These are phyloP conservation scores for Spilarctia lutea DNA, from an alignment of 2,888 invertebrate species.

Conservation along the genomic window DNA sequence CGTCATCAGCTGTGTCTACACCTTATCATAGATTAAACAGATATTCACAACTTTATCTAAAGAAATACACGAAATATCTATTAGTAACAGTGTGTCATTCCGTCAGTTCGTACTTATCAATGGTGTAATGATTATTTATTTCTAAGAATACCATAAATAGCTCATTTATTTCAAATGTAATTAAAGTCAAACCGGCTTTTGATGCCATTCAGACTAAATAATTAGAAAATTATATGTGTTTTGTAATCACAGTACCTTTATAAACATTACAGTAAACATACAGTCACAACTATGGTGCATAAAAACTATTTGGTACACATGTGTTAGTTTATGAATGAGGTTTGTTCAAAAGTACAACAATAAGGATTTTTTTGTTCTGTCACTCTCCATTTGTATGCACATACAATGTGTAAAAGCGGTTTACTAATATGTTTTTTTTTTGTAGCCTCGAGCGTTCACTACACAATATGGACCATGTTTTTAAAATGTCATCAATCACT, in stretches of 20 bases:
- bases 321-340: conserved; percentile 53
- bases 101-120: conserved; percentile 18
- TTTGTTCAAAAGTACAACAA: conserved; percentile 58
- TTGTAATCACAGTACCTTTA: background rate
- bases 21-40: conserved; percentile 45
- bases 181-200: conserved; percentile 7
- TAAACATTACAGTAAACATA: background rate
- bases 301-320: conserved; percentile 33
- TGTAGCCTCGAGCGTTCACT: conserved; percentile 43
- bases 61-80: conserved; percentile 27
- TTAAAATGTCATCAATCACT: conserved; percentile 73
- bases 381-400: conserved; percentile 51
- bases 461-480: conserved; percentile 53
- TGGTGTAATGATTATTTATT: conserved; percentile 21
- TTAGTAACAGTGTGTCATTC: conserved; percentile 26
- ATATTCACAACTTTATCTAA: conserved; percentile 33
- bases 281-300: conserved; percentile 18
- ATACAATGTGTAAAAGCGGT: conserved; percentile 46
- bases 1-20: conserved; percentile 47
- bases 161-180: conserved; percentile 23
- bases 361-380: conserved; percentile 52
- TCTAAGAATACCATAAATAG: conserved; percentile 29
- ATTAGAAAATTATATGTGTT: background rate
- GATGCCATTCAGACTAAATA: background rate
- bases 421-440: conserved; percentile 50